A percentile compares a stretch with the other conserved stretches of the same genome.
These are phyloP conservation scores for Pollenia griseotomentosa DNA, from an alignment of 2,888 invertebrate species.

Conservation along the genomic window DNA sequence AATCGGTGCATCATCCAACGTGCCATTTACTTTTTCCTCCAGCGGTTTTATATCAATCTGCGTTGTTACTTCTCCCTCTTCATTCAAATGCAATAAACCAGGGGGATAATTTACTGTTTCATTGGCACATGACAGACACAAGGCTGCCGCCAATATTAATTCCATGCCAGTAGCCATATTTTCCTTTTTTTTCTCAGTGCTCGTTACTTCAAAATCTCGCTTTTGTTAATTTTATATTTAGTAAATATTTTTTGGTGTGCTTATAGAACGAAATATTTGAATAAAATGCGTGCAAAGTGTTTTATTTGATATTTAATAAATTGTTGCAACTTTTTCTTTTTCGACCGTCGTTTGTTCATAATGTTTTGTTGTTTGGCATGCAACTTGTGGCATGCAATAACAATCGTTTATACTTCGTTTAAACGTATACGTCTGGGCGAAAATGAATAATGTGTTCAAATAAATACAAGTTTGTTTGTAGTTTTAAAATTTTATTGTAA, in stretches of 20 bases:
- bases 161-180: slow-evolving; percentile 78
- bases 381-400: slow-evolving; percentile 66
- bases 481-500: too few relatives aligned
- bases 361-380: slow-evolving; percentile 64
- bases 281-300: slow-evolving; percentile 46
- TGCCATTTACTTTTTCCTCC: slow-evolving; percentile 55
- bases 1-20: slow-evolving; percentile 72
- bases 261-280: slow-evolving; percentile 39
- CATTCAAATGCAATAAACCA: slow-evolving; percentile 75
- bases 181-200: not conserved
- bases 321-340: slow-evolving; percentile 61
- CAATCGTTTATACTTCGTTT: slow-evolving; percentile 26
- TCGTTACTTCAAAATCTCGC: not conserved
- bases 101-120: slow-evolving; percentile 71
- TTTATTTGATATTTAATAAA: slow-evolving; percentile 39
- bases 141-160: slow-evolving; percentile 79
- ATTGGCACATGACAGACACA: slow-evolving; percentile 80
- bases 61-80: slow-evolving; percentile 60
- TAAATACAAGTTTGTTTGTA: not conserved
- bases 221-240: slow-evolving; percentile 20
- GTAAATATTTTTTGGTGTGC: slow-evolving; percentile 27
- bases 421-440: slow-evolving; percentile 22
- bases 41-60: slow-evolving; percentile 7
- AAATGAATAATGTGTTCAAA: slow-evolving; percentile 13
- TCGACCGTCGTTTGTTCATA: slow-evolving; percentile 67